A percentile compares a stretch with the other conserved stretches of the same genome.
These are phyloP conservation scores for Ganaspis sp. DNA, from an alignment of 1,140 invertebrate genomes.

Conservation along the genomic window DNA sequence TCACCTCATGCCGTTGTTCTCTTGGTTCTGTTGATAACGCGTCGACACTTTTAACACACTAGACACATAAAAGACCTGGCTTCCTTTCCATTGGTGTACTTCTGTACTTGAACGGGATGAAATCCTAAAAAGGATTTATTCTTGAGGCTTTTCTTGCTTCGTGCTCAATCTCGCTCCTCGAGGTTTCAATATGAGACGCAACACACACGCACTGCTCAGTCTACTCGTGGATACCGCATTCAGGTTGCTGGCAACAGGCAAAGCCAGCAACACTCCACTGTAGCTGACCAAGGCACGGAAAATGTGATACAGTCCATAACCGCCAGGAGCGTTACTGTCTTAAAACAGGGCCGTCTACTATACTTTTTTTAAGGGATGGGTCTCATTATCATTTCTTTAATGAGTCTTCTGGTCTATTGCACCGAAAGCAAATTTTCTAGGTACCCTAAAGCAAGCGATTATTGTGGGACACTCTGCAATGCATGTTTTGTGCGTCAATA, in stretches of 20 bases:
- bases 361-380: not conserved
- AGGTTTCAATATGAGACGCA: conserved; percentile 17
- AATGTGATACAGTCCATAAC: conserved; percentile 66
- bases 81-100: not conserved
- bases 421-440: not conserved
- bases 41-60: conserved; percentile 13
- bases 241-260: conserved; percentile 57
- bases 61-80: not conserved
- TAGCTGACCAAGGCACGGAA: conserved; percentile 58
- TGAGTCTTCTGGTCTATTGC: not conserved
- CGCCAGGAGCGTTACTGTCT: conserved; percentile 50
- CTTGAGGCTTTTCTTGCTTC: not conserved
- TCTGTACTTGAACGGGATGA: not conserved
- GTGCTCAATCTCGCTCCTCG: conserved; percentile 9
- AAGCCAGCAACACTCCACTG: conserved; percentile 53
- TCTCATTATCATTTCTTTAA: not conserved
- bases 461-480: too few relatives aligned
- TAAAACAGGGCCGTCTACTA: conserved; percentile 17
- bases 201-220: conserved; percentile 56
- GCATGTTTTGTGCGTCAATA: too few relatives aligned
- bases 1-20: conserved; percentile 12
- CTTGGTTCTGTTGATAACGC: not conserved
- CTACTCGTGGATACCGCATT: conserved; percentile 49
- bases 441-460: too few relatives aligned
- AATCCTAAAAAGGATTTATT: conserved; percentile 30